These are phyloP conservation scores for Rhagophthalmus giganteus DNA, from an alignment of 2,888 invertebrate genomes.

Conservation along the genomic window DNA sequence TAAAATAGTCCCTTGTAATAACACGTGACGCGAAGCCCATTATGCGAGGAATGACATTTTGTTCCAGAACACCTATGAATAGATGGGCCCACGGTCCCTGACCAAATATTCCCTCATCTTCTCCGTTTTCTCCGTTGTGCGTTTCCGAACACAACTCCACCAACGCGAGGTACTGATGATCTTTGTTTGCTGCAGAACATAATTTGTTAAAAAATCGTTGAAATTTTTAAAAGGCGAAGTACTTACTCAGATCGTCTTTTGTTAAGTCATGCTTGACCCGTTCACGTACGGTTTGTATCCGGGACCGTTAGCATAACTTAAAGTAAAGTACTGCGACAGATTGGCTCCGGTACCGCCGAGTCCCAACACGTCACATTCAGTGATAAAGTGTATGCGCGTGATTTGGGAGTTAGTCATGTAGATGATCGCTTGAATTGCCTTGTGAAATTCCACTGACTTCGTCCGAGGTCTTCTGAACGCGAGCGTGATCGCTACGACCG, in stretches of 20 bases:
- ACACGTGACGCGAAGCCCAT: slow-evolving; percentile 75
- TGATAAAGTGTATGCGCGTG: slow-evolving; percentile 77
- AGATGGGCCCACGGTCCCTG: slow-evolving; percentile 79
- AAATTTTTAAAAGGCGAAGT: background rate
- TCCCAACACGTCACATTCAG: slow-evolving; percentile 66
- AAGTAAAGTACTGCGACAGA: slow-evolving; percentile 66
- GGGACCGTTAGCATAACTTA: slow-evolving; percentile 77
- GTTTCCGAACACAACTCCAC: slow-evolving; percentile 65
- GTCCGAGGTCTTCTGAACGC: slow-evolving; percentile 72
- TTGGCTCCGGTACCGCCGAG: slow-evolving; percentile 58
- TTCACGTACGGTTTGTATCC: slow-evolving; percentile 57
- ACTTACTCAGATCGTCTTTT: slow-evolving; percentile 45
- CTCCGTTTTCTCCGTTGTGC: slow-evolving; percentile 68
- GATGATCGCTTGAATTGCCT: slow-evolving; percentile 62
- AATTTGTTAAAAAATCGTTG: background rate
- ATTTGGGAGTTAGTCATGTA: slow-evolving; percentile 62
- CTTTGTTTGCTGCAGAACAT: slow-evolving; percentile 46
- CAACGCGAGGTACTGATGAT: slow-evolving; percentile 62
- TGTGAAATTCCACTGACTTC: slow-evolving; percentile 76
- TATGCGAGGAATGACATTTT: slow-evolving; percentile 76
- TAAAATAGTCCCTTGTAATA: too few relatives aligned
- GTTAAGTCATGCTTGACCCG: slow-evolving; percentile 57
- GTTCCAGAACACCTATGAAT: slow-evolving; percentile 77
- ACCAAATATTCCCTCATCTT: slow-evolving; percentile 80
- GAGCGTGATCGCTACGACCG: slow-evolving; percentile 75